A percentile compares a stretch with the other conserved stretches of the same genome.
phyloP scores from a whole-genome alignment of 1,140 invertebrate genomes.

The Brachionus plicatilis region DNA sequence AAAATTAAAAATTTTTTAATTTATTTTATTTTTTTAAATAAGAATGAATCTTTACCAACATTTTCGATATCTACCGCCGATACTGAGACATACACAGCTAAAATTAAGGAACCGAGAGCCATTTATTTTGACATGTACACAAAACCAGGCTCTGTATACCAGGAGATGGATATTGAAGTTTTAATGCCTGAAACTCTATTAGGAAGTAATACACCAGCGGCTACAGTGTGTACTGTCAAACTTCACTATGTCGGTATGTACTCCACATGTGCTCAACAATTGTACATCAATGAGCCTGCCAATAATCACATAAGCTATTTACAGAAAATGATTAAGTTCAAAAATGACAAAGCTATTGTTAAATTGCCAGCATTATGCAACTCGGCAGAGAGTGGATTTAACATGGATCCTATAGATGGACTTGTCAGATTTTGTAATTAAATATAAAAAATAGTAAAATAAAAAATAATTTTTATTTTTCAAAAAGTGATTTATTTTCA shows the following conservation, averaged over 20 bases:
- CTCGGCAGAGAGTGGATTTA: conserved; percentile 6
- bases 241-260: conserved; percentile 43
- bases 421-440: conserved; percentile 41
- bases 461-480: background rate
- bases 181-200: conserved; percentile 45
- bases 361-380: conserved; percentile 44
- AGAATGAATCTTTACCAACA: background rate
- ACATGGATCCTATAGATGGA: conserved; percentile 41
- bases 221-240: conserved; percentile 45
- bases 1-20: background rate
- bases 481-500: conserved; percentile 36
- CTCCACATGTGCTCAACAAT: background rate
- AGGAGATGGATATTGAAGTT: conserved; percentile 46
- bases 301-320: conserved; percentile 12
- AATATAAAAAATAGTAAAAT: background rate
- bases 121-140: conserved; percentile 44
- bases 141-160: conserved; percentile 43
- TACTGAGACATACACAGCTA: background rate
- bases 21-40: background rate
- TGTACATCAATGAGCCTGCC: background rate
- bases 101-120: conserved; percentile 42
- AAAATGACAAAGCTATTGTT: conserved; percentile 44
- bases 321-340: conserved; percentile 37
- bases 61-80: background rate
- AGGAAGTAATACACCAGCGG: conserved; percentile 42